Conservation (phyloP, 1,140 invertebrate genomes). For the Belonocnema kinseyi region DNA sequence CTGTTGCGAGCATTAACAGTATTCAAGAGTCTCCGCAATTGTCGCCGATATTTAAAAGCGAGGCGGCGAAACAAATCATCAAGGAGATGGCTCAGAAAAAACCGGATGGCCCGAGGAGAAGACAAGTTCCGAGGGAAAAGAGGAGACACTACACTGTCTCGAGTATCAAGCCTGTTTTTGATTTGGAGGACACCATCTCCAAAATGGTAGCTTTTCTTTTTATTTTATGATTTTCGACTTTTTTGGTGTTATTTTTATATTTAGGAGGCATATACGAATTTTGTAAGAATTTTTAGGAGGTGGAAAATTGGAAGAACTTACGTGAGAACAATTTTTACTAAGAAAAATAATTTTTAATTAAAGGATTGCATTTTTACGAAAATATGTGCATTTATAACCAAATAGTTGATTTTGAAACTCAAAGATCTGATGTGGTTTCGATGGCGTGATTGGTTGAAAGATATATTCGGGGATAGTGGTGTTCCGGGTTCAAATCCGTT, state of each 20-base stretch:
- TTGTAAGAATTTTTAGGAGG: too few relatives aligned
- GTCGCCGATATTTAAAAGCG: slow-evolving; percentile 87
- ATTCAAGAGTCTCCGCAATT: slow-evolving; percentile 60
- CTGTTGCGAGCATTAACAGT: slow-evolving; percentile 49
- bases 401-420: too few relatives aligned
- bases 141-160: slow-evolving; percentile 92
- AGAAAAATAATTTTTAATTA: too few relatives aligned
- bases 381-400: too few relatives aligned
- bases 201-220: slow-evolving; percentile 66
- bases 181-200: slow-evolving; percentile 66
- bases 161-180: slow-evolving; percentile 77
- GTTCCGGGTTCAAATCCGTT: too few relatives aligned
- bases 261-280: background rate
- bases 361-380: too few relatives aligned
- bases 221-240: slow-evolving; percentile 35
- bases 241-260: slow-evolving; percentile 5
- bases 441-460: too few relatives aligned
- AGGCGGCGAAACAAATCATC: slow-evolving; percentile 88
- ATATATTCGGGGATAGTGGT: too few relatives aligned
- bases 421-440: too few relatives aligned
- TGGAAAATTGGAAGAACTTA: too few relatives aligned
- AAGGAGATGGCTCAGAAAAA: slow-evolving; percentile 84
- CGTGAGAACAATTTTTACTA: too few relatives aligned
- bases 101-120: slow-evolving; percentile 70
- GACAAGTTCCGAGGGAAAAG: slow-evolving; percentile 86